A percentile compares a stretch with the other conserved stretches of the same genome.
Conservation (phyloP, 2,113 vertebrate genomes). For the Pygathrix nemaeus region DNA sequence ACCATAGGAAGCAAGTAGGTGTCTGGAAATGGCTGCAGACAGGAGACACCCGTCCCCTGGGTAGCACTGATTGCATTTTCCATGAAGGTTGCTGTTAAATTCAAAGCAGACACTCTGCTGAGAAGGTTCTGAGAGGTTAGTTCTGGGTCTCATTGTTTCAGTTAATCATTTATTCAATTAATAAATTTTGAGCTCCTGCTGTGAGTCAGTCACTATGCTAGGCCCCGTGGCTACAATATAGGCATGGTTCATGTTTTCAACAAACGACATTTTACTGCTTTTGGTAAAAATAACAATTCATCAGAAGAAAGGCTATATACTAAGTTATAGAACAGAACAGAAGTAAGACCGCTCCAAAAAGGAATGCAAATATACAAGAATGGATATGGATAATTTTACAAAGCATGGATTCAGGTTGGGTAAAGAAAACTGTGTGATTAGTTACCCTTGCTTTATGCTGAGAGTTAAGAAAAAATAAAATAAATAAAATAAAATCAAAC, state of each 20-base stretch:
- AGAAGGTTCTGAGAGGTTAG: neutral
- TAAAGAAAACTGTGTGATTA: neutral
- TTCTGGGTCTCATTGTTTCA: neutral
- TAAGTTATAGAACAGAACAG: neutral
- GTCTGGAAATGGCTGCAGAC: neutral
- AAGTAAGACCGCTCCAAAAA: neutral
- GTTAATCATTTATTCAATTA: conserved; percentile 45
- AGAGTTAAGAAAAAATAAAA: neutral
- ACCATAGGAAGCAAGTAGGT: neutral
- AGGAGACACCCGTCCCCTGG: neutral
- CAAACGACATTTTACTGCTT: conserved; percentile 19
- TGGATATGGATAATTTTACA: neutral
- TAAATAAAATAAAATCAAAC: too few species aligned
- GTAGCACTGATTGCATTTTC: neutral
- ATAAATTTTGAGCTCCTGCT: neutral
- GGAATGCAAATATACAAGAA: neutral
- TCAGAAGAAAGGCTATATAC: neutral
- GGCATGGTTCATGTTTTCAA: neutral
- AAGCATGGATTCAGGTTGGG: neutral
- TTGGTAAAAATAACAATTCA: conserved; percentile 9
- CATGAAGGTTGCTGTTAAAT: neutral
- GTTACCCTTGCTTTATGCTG: neutral
- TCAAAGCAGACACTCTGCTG: neutral
- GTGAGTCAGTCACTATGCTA: neutral
- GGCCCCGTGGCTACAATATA: neutral